Base-by-base conservation (phyloP, 2,888 invertebrate genomes). In the Leistus spinibarbis region DNA sequence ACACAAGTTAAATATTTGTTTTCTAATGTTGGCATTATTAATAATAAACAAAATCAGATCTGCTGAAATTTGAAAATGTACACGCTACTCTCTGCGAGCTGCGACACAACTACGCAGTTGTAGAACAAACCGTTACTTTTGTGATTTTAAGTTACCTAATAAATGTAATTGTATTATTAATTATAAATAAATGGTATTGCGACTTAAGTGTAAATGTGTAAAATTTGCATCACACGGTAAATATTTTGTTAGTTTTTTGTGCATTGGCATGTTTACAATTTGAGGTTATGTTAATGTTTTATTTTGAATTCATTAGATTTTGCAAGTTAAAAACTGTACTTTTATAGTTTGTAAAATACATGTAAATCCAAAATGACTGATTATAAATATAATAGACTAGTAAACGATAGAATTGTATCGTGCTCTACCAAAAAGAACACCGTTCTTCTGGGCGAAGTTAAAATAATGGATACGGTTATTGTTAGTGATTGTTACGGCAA, bases 321-420 rank as follows among this genome's bases (percentile, higher is more conserved):
- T 40, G 10, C 24, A 24, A n/a, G n/a, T n/a, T 24, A 40, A 40
- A 40, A 4, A 40, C 40, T 40, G 10, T n/a, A n/a, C n/a, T n/a
- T 40, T 40, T 40, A 2, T 40, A 40, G 10, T 3, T 40, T 10
- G 24, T 24, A 4, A 24, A 24, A 24, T 4, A 24, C 3, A 7
- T 24, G 7, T 24, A 10, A 40, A 10, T 40, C n/a, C n/a, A 24
- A 56, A 23, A 57, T 27, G 23, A 54, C 13, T 27, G n/a, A 65
- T 9, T 27, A 65, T 19, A 72, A 72, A 65, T 72, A 65, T 56
- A 72, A 72, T 24, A 40, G 19, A 65, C 72, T 64, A 20, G 20
- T 66, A 20, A 65, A 23, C 9, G 9, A 9, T 20, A 72, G 9
- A 65, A 17, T 65, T 10, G 27, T 56, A 5, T 3, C 3, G 10